Evolutionary conservation across 1,140 invertebrate species (phyloP).

Genomic region (Mercenaria mercenaria): DNA sequence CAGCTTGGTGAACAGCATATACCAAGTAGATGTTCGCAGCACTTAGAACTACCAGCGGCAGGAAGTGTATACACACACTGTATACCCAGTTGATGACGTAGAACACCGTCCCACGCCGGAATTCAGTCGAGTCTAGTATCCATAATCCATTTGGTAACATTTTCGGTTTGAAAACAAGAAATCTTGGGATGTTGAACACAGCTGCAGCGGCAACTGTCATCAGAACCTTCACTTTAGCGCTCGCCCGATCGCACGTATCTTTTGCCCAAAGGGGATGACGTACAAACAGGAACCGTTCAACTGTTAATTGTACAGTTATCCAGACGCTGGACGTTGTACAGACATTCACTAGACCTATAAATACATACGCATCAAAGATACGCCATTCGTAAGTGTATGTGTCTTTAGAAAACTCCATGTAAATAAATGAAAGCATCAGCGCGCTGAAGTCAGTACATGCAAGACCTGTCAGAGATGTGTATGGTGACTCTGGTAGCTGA

Average conservation of each 20-base stretch:
- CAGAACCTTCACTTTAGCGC: slow-evolving; percentile 77
- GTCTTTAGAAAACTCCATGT: slow-evolving; percentile 72
- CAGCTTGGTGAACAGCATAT: slow-evolving; percentile 75
- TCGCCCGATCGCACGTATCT: slow-evolving; percentile 75
- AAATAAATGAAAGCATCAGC: slow-evolving; percentile 77
- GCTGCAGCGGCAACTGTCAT: slow-evolving; percentile 70
- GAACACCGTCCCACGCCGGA: slow-evolving; percentile 67
- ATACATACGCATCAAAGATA: slow-evolving; percentile 79
- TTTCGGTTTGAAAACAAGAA: slow-evolving; percentile 72
- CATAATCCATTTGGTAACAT: slow-evolving; percentile 32
- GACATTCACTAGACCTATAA: slow-evolving; percentile 79
- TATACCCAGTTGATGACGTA: slow-evolving; percentile 78
- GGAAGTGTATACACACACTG: slow-evolving; percentile 76
- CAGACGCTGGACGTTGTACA: slow-evolving; percentile 80
- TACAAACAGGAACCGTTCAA: slow-evolving; percentile 82
- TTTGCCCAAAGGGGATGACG: slow-evolving; percentile 80
- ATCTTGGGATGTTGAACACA: slow-evolving; percentile 80
- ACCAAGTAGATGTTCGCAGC: slow-evolving; percentile 79
- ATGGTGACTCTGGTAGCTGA: slow-evolving; percentile 82
- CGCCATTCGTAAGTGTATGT: slow-evolving; percentile 73
- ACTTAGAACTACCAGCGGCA: slow-evolving; percentile 76
- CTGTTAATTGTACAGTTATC: slow-evolving; percentile 81
- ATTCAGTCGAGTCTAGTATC: slow-evolving; percentile 67
- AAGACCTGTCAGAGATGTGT: slow-evolving; percentile 82
- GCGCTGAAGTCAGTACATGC: slow-evolving; percentile 78